Base-by-base conservation (phyloP, 2,888 invertebrate genomes). In the Thysanoteuthis rhombus region DNA sequence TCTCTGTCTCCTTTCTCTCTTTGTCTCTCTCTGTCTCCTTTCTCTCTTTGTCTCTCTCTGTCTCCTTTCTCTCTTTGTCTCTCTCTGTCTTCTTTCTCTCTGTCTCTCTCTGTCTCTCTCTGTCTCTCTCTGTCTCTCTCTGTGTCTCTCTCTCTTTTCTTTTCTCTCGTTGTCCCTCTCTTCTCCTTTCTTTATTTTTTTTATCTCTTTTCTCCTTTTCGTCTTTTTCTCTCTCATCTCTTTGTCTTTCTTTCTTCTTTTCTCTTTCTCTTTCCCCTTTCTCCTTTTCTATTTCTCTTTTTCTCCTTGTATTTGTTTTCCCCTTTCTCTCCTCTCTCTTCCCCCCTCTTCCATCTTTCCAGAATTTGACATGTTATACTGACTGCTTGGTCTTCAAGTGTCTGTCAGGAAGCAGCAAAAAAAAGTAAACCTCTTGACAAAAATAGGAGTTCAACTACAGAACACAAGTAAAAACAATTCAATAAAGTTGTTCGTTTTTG, bases 281-380 rank as follows among this genome's bases (percentile, higher is more conserved):
- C 32, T 32, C 28, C 25, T 22, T 32, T 32, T n/a, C 92, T 40
- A 3, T 40, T 22, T 40, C 42, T 52, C 90, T 12, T 25, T 19
- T 19, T 92, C 38, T 52, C 75, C 47, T 90, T 90, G 10, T 52
- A 38, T 58, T 32, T 91, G 75, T 32, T 89, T 89, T 89, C 52
- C 42, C 1, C 92, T 47, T 89, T 89, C 89, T 92, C 3, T 89
- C 52, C 32, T 38, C 52, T 90, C 89, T 93, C 36, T 75, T 38
- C 93, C 75, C 45, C 58, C 92, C 92, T n/a, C 52, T 36, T 90
- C 89, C 38, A 89, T 58, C 93, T n/a, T n/a, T n/a, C n/a, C n/a
- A n/a, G n/a, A n/a, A n/a, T n/a, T n/a, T n/a, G n/a, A n/a, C n/a
- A n/a, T n/a, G n/a, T 42, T 42, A 42, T 42, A 12, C 8, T 42